Conservation (phyloP, 2,888 invertebrate genomes). For the Drosophila prolongata region DNA sequence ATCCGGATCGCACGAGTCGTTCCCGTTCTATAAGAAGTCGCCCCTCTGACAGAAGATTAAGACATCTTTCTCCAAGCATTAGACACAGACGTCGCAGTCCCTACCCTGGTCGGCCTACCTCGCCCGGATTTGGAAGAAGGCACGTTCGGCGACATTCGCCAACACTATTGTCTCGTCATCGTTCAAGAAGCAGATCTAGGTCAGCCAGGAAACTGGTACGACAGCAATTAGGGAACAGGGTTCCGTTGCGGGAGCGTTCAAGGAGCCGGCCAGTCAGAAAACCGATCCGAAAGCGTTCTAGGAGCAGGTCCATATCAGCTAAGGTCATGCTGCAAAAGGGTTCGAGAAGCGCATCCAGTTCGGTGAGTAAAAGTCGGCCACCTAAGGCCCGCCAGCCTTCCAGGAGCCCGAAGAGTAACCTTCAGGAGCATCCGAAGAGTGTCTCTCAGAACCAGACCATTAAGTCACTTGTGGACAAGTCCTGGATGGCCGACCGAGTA, state of each 20-base stretch:
- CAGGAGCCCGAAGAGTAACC: not conserved
- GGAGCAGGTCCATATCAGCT: slow-evolving; percentile 2
- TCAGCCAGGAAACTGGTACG: not conserved
- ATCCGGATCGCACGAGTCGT: not conserved
- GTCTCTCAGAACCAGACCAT: not conserved
- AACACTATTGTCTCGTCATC: not conserved
- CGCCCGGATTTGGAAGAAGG: not conserved
- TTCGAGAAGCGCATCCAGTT: not conserved
- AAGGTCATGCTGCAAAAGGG: not conserved
- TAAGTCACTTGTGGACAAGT: not conserved
- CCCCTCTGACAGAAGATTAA: not conserved
- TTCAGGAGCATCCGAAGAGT: not conserved
- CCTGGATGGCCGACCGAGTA: not conserved
- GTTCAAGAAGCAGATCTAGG: slow-evolving; percentile 9
- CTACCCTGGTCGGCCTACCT: not conserved
- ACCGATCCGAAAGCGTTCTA: not conserved
- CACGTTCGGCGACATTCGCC: not conserved
- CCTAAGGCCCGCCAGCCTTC: not conserved
- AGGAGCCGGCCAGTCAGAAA: not conserved
- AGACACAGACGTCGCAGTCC: not conserved
- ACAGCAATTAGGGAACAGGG: not conserved
- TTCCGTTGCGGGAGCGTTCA: not conserved
- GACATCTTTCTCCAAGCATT: not conserved
- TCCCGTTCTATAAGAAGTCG: not conserved
- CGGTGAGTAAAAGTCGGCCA: not conserved